These are phyloP conservation scores for Hylomyscus alleni DNA, from an alignment of 2,797 vertebrate species.

Conservation along the genomic window DNA sequence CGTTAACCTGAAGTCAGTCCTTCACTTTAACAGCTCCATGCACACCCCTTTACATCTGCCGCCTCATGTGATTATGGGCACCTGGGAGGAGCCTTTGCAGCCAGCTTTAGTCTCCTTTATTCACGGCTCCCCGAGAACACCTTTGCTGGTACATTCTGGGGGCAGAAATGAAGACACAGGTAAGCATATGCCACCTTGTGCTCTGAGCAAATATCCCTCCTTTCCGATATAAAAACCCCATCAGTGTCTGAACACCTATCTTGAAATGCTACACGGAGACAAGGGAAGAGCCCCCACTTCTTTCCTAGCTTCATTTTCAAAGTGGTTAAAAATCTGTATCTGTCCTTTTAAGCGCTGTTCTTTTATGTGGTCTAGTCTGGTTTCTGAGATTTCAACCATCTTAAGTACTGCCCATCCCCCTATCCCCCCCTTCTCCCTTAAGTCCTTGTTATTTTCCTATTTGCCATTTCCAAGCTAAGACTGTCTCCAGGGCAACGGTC, in stretches of 20 bases:
- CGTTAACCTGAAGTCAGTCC: neutral
- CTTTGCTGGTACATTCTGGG: neutral
- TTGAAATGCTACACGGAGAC: constrained; percentile 18
- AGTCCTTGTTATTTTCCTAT: constrained; percentile 80
- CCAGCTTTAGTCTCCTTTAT: constrained; percentile 11
- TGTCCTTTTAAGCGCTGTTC: constrained; percentile 69
- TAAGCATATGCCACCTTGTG: neutral
- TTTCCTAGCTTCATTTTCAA: constrained; percentile 52
- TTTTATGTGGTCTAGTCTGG: constrained; percentile 65
- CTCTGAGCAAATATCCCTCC: neutral
- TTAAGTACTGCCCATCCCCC: neutral
- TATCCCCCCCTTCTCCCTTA: constrained; percentile 27
- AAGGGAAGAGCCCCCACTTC: neutral
- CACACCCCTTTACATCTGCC: neutral
- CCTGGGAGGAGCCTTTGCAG: neutral
- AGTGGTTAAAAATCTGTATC: constrained; percentile 66
- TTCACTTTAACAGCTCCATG: neutral
- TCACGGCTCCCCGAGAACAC: neutral
- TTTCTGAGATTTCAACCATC: constrained; percentile 72
- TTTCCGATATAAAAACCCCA: neutral
- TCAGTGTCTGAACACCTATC: neutral
- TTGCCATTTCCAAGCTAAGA: constrained; percentile 80
- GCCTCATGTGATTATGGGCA: neutral
- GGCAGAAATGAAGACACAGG: neutral
- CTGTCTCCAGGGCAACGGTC: constrained; percentile 83